Evolutionary conservation across 2,113 vertebrate species (phyloP), one percentile per base, ranked within the genome.

Genomic region (Myrmecobius fasciatus): DNA sequence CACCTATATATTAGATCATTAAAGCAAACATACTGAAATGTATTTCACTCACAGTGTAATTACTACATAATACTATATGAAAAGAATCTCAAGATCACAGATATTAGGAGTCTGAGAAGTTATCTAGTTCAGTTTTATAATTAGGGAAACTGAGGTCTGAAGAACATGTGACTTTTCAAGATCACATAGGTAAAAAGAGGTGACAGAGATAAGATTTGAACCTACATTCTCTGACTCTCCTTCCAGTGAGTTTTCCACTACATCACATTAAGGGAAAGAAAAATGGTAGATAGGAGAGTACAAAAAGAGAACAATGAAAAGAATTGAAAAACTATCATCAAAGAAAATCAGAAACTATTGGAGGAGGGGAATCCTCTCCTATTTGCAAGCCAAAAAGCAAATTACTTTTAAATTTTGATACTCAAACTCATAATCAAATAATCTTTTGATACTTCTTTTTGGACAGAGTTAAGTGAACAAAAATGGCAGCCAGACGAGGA

Each of bases 401-500:
- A 83, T 43, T 83, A 22, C 6, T 83, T 83, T 83, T 17, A 83
- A 83, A 83, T 24, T 43, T 24, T 83, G 17, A 83, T n/a, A 83
- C n/a, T n/a, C 36, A 83, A n/a, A 11, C 20, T 43, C n/a, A 83
- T 83, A 43, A 83, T 43, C n/a, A 83, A 83, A 83, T 43, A 83
- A 83, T 43, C 60, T 12, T 67, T 36, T 67, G 60, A 67, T 36
- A 67, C 12, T 67, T 67, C 31, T 67, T 43, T 83, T 22, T n/a
- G 11, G 43, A 26, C 24, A 43, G 54, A 43, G 56, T 89, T 47
- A 53, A 94, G 22, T 0, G 25, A 48, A 92, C 49, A 94, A 94
- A 94, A 96, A 83, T 53, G 92, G 91, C 53, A 92, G 25, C 90
- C 96, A 88, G 93, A 91, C 92, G 10, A 56, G 25, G 49, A n/a